Conservation (phyloP, 2,888 invertebrate genomes). For the Nudaria mundana region DNA sequence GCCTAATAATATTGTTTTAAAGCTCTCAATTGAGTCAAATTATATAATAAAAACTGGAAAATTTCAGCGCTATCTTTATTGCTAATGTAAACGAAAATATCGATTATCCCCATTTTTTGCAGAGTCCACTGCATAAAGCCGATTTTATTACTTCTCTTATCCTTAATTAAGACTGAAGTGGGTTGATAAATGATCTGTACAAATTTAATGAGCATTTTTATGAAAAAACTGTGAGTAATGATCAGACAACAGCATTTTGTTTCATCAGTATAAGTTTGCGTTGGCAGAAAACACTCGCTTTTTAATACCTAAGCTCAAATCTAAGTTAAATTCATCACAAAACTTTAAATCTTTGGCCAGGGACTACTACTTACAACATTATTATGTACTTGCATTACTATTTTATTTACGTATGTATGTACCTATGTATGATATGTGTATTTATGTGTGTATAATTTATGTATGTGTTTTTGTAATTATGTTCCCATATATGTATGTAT, state of each 20-base stretch:
- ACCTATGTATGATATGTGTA: no score
- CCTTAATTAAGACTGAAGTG: constrained; percentile 27
- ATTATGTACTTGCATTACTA: no score
- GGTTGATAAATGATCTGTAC: constrained; percentile 39
- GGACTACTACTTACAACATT: no score
- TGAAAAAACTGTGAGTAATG: constrained; percentile 26
- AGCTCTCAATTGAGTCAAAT: background rate
- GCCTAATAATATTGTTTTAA: no score
- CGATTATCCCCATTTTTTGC: constrained; percentile 4
- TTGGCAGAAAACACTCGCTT: no score
- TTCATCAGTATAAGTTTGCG: constrained; percentile 6
- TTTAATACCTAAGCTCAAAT: no score
- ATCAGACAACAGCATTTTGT: constrained; percentile 26
- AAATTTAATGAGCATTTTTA: constrained; percentile 40
- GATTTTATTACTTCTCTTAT: constrained; percentile 24
- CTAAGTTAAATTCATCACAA: no score
- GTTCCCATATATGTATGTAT: no score
- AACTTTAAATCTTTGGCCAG: no score
- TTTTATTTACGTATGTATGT: no score
- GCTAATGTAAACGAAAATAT: constrained; percentile 19
- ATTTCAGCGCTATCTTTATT: constrained; percentile 12
- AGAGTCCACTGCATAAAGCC: constrained; percentile 12
- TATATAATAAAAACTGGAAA: constrained; percentile 19
- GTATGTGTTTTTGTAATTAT: no score
- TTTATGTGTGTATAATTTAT: no score